phyloP scores from a whole-genome alignment of 2,113 vertebrate genomes.

The Isichthys henryi region DNA sequence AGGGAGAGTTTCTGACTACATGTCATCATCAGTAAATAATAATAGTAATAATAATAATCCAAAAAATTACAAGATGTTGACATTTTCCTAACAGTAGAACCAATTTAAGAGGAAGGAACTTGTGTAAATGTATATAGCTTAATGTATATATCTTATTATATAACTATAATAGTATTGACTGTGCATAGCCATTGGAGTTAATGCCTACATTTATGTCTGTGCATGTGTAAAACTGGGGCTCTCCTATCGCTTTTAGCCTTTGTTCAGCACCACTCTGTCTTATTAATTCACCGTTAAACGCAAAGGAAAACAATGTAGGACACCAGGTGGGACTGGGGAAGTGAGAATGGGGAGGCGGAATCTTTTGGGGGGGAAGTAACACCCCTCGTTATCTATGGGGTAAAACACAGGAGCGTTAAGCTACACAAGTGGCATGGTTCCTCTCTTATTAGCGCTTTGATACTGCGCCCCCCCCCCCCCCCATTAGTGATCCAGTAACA shows the following conservation, averaged over 20 bases:
- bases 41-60: neutral
- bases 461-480: too few relatives aligned
- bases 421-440: neutral
- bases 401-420: neutral
- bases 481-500: neutral
- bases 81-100: neutral
- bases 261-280: neutral
- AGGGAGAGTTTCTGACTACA: neutral
- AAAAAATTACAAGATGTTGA: neutral
- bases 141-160: neutral
- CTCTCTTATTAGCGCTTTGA: neutral
- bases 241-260: neutral
- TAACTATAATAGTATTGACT: neutral
- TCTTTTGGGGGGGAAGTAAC: neutral
- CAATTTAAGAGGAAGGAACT: neutral
- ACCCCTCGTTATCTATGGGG: neutral
- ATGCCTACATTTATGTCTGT: neutral
- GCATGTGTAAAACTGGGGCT: neutral
- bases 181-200: neutral
- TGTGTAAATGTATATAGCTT: neutral
- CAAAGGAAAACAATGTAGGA: neutral
- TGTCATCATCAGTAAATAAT: neutral
- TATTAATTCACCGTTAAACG: neutral
- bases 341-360: neutral
- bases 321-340: neutral